Evolutionary conservation across 2,888 invertebrate genomes (phyloP), one percentile per base, ranked within the genome.

Genomic region (Stramonita haemastoma): DNA sequence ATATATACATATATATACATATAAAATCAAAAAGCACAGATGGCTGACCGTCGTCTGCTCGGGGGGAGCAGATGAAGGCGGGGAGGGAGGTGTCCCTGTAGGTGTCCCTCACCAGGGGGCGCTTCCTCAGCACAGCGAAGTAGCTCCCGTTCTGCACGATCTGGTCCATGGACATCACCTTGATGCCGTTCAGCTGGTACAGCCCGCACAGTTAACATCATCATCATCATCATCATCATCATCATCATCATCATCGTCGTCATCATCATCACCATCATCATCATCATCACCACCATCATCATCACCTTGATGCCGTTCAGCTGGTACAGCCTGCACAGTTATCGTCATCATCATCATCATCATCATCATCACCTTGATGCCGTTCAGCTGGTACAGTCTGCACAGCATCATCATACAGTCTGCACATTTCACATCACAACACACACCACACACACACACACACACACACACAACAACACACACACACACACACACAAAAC

Each of bases 1-100:
- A n/a, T n/a, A n/a, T n/a, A n/a, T n/a, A n/a, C n/a, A n/a, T n/a
- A n/a, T n/a, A n/a, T n/a, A n/a, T n/a, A n/a, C n/a, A n/a, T n/a
- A n/a, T n/a, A n/a, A n/a, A n/a, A n/a, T n/a, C n/a, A n/a, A n/a
- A n/a, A n/a, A n/a, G n/a, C n/a, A n/a, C n/a, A n/a, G n/a, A n/a
- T n/a, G n/a, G n/a, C 57, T 86, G 89, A 6, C 89, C 83, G 26
- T 89, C 87, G 5, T 77, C 32, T 36, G 81, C 81, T 60, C 90
- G 83, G 8, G 91, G 91, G 19, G 91, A 90, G 13, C 86, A 89
- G 66, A 86, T 66, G 2, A 91, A 73, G 83, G 90, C 89, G n/a
- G 88, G 87, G 13, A 87, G 77, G 6, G 89, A 88, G 13, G 79
- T 84, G 57, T 91, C 90, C 34, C 26, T 90, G 90, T 91, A 91